Percentiles rank a stretch among this genome's conserved stretches.
Evolutionary conservation across 1,140 invertebrate species (phyloP).

Genomic region (Oedothorax gibbosus): DNA sequence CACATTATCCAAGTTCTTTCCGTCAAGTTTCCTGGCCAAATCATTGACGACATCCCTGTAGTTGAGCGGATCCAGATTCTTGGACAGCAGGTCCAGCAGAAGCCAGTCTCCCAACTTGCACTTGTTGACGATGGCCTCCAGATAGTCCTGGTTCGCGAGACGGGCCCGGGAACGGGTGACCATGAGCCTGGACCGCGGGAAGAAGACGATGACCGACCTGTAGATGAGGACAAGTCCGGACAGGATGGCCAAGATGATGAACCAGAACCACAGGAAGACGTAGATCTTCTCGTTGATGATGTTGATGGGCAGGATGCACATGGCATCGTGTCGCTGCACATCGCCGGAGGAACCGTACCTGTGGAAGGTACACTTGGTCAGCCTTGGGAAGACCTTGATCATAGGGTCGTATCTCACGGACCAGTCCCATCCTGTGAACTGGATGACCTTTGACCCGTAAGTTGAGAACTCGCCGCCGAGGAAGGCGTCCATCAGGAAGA

Average conservation of each 20-base stretch:
- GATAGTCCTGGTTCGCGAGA: conserved; percentile 60
- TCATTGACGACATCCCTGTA: conserved; percentile 63
- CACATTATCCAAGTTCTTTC: conserved; percentile 52
- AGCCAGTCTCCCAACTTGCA: conserved; percentile 85
- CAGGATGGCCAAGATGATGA: conserved; percentile 70
- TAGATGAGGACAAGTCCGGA: conserved; percentile 81
- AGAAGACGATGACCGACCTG: conserved; percentile 80
- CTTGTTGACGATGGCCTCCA: conserved; percentile 58
- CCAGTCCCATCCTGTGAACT: conserved; percentile 85
- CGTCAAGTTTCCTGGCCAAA: conserved; percentile 55
- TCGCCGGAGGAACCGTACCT: conserved; percentile 87
- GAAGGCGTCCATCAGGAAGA: conserved; percentile 85
- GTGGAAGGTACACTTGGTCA: conserved; percentile 90
- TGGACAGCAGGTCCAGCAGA: conserved; percentile 82
- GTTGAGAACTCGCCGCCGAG: conserved; percentile 87
- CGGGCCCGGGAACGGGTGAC: conserved; percentile 63
- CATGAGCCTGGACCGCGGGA: conserved; percentile 63
- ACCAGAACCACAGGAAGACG: conserved; percentile 78
- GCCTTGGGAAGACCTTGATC: conserved; percentile 83
- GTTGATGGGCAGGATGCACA: conserved; percentile 80
- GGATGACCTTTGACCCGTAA: conserved; percentile 85
- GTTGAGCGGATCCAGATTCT: conserved; percentile 79
- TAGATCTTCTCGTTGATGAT: conserved; percentile 86
- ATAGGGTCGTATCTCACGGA: conserved; percentile 71
- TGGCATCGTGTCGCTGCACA: conserved; percentile 70